Conservation (phyloP, 2,113 vertebrate species). For the Neolamprologus caudopunctatus region DNA sequence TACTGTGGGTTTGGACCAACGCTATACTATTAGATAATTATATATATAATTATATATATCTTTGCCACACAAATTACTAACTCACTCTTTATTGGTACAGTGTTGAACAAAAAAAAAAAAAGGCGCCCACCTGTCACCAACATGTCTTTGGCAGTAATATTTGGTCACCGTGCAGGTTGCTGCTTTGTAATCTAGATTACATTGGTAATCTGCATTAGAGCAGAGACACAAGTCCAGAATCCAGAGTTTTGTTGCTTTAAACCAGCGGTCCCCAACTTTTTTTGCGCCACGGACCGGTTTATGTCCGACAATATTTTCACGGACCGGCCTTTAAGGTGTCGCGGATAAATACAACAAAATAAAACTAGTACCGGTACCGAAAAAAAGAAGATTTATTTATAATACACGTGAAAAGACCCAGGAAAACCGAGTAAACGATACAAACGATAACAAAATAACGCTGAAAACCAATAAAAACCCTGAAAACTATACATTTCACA, state of each 20-base stretch:
- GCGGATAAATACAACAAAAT: neutral
- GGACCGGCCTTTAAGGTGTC: neutral
- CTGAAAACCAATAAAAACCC: no score
- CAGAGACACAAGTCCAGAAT: neutral
- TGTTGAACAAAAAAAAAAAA: neutral
- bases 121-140: neutral
- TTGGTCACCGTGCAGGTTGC: neutral
- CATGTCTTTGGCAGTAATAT: neutral
- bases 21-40: neutral
- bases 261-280: accelerated
- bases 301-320: no score
- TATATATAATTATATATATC: neutral
- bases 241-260: neutral
- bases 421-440: no score
- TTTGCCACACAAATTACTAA: neutral
- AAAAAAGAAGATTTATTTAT: no score
- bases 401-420: no score
- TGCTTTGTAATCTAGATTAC: neutral
- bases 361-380: no score
- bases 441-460: no score
- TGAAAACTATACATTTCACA: no score
- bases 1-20: neutral
- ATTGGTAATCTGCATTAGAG: neutral
- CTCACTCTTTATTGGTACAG: neutral
- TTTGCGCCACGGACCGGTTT: no score